These are phyloP conservation scores for Syrista parreyssii DNA, from an alignment of 2,888 invertebrate genomes.

Conservation along the genomic window DNA sequence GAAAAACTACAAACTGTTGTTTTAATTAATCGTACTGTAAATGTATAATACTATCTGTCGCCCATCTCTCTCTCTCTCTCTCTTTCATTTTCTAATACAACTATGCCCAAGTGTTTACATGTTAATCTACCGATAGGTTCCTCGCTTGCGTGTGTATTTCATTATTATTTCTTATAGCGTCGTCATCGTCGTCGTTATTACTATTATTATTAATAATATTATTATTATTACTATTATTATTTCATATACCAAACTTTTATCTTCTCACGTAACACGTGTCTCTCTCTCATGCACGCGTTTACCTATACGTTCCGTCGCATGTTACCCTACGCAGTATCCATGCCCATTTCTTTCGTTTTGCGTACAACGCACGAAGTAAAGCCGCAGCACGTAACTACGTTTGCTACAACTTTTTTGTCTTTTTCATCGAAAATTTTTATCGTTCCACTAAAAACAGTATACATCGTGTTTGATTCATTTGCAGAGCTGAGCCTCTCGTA, in stretches of 20 bases:
- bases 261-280: constrained; percentile 2
- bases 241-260: neutral
- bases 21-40: constrained; percentile 48
- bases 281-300: too few relatives aligned
- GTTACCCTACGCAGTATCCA: too few relatives aligned
- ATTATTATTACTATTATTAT: constrained; percentile 7
- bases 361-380: too few relatives aligned
- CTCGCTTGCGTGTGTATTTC: constrained; percentile 9
- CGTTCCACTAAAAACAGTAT: constrained; percentile 35
- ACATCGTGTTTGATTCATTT: constrained; percentile 60
- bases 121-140: constrained; percentile 15
- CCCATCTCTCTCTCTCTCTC: too few relatives aligned
- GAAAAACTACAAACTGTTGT: constrained; percentile 55
- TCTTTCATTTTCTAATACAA: too few relatives aligned
- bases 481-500: constrained; percentile 53
- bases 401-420: neutral
- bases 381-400: too few relatives aligned
- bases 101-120: neutral
- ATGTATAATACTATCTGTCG: constrained; percentile 55
- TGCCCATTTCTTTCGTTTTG: too few relatives aligned
- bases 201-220: constrained; percentile 10
- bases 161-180: constrained; percentile 21
- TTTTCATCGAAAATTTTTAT: constrained; percentile 20
- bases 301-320: too few relatives aligned
- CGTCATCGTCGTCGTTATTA: too few relatives aligned